Percentiles rank a stretch among this genome's conserved stretches.
phyloP scores from a whole-genome alignment of 2,113 vertebrate species.

The Asarcornis scutulata region DNA sequence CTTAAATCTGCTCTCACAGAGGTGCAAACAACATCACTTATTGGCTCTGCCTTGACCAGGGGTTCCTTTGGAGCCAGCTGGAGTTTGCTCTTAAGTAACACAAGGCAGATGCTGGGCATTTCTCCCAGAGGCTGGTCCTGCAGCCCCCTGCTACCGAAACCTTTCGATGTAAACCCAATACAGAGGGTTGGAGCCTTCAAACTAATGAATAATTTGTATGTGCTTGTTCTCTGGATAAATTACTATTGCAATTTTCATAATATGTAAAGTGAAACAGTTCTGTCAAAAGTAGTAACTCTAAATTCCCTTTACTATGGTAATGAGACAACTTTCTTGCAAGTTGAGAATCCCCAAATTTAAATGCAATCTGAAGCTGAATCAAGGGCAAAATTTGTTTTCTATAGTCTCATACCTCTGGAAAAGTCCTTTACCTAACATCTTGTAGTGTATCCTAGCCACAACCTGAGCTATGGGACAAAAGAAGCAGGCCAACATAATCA shows the following conservation, averaged over 20 bases:
- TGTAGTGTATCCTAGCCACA: background rate
- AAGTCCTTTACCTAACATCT: background rate
- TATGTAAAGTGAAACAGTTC: background rate
- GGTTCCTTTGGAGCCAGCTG: background rate
- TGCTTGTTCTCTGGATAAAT: background rate
- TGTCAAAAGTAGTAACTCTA: background rate
- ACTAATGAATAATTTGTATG: background rate
- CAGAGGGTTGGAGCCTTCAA: background rate
- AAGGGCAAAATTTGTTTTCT: background rate
- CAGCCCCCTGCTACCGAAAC: background rate
- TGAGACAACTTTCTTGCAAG: background rate
- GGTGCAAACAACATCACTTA: no score
- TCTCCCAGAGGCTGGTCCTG: background rate
- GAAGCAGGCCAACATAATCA: background rate
- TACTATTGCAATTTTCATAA: background rate
- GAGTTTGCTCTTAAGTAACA: background rate
- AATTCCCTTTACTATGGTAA: background rate
- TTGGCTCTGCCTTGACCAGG: background rate
- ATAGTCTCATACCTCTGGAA: background rate
- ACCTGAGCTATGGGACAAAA: background rate
- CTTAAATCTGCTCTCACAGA: no score
- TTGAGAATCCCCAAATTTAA: background rate
- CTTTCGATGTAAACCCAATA: background rate
- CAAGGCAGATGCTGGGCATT: background rate
- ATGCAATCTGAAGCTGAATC: background rate